phyloP scores from a whole-genome alignment of 2,797 vertebrate genomes.

The Poecilia gillii region DNA sequence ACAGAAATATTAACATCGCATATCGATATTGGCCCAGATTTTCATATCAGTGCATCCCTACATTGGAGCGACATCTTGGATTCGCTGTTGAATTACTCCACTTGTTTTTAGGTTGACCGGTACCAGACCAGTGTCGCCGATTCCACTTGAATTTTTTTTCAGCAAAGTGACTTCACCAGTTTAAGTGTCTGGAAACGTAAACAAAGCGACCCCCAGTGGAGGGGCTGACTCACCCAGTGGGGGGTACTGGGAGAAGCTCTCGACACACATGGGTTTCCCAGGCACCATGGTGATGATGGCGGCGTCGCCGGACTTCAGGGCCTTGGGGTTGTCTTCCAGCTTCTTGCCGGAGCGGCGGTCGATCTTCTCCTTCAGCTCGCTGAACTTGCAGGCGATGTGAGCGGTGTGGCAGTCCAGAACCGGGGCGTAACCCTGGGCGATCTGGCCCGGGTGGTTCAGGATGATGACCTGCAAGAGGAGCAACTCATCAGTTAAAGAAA shows the following conservation, averaged over 20 bases:
- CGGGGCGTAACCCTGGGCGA: conserved; percentile 80
- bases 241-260: conserved; percentile 81
- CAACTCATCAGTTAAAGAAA: too few relatives aligned
- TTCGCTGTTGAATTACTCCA: too few relatives aligned
- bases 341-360: conserved; percentile 87
- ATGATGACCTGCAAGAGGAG: conserved; percentile 79
- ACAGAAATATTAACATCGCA: too few relatives aligned
- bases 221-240: conserved; percentile 77
- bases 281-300: conserved; percentile 80
- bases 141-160: too few relatives aligned
- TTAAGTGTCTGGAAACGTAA: conserved; percentile 75
- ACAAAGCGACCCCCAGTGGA: conserved; percentile 71
- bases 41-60: too few relatives aligned
- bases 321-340: conserved; percentile 83
- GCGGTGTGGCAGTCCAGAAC: conserved; percentile 85
- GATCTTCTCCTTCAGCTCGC: conserved; percentile 86
- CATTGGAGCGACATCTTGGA: too few relatives aligned
- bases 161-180: background rate
- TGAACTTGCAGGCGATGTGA: conserved; percentile 86
- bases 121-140: too few relatives aligned
- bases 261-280: conserved; percentile 84
- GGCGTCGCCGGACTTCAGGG: conserved; percentile 80
- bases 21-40: too few relatives aligned
- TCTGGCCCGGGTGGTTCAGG: conserved; percentile 85
- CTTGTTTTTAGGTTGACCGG: too few relatives aligned